Evolutionary conservation across 2,888 invertebrate species (phyloP).

Genomic region (Podabrus alpinus): DNA sequence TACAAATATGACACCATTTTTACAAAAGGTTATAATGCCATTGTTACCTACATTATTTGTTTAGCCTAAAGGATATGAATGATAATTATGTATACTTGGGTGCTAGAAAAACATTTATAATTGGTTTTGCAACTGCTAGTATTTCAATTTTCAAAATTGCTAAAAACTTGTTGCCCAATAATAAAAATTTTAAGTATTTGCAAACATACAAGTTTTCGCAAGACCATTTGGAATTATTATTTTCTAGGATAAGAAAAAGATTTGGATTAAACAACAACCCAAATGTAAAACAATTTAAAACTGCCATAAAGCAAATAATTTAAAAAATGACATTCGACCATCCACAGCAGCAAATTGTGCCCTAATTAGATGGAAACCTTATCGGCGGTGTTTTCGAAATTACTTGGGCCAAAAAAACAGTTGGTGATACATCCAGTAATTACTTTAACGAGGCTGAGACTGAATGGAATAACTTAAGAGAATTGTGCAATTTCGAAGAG

Average conservation of each 20-base stretch:
- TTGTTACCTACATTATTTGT: too few species aligned
- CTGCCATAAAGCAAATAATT: conserved; percentile 32
- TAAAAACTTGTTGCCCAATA: conserved; percentile 18
- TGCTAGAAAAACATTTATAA: conserved; percentile 32
- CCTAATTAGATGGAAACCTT: too few species aligned
- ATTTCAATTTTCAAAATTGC: conserved; percentile 23
- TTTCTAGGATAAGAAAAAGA: conserved; percentile 34
- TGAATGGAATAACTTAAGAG: too few species aligned
- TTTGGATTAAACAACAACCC: conserved; percentile 38
- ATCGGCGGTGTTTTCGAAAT: too few species aligned
- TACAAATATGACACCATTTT: neutral
- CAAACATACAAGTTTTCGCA: conserved; percentile 32
- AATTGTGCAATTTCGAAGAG: too few species aligned
- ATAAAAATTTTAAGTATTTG: conserved; percentile 17
- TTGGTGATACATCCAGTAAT: too few species aligned
- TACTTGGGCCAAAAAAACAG: too few species aligned
- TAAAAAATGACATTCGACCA: neutral
- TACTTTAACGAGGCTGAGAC: too few species aligned
- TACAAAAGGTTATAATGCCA: neutral
- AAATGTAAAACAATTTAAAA: conserved; percentile 31
- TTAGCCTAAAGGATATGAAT: too few species aligned
- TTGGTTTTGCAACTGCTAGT: conserved; percentile 32
- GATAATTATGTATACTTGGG: too few species aligned
- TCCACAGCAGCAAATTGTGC: too few species aligned
- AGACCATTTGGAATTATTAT: conserved; percentile 34